phyloP scores from a whole-genome alignment of 2,888 invertebrate species.

The Hemithea aestivaria region DNA sequence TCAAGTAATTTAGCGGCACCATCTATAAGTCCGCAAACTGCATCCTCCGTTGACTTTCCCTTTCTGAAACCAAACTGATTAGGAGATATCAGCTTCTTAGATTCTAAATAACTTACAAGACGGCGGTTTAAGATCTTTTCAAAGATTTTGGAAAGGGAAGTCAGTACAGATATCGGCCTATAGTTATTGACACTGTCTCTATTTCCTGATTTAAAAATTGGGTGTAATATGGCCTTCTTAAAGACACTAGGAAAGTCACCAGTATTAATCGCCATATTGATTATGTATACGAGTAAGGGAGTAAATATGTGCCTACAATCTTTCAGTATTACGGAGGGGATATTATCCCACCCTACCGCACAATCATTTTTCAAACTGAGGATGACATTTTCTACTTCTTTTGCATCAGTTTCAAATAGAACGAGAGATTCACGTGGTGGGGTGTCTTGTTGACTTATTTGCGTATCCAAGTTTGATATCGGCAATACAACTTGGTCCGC shows the following conservation, averaged over 20 bases:
- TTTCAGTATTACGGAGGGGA: conserved; percentile 7
- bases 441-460: neutral
- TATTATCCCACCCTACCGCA: conserved; percentile 11
- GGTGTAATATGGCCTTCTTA: neutral
- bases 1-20: no score
- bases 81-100: no score
- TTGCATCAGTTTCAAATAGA: conserved; percentile 1
- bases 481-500: neutral
- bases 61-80: conserved; percentile 16
- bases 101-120: conserved; percentile 1
- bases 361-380: conserved; percentile 5
- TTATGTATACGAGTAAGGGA: conserved; percentile 5
- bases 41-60: neutral
- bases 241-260: conserved; percentile 9
- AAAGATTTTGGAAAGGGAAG: conserved; percentile 12
- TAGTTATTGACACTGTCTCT: conserved; percentile 14
- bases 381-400: conserved; percentile 13
- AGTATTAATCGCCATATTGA: conserved; percentile 2
- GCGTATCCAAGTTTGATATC: no score
- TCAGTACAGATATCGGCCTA: conserved; percentile 15
- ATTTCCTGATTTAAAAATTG: conserved; percentile 13
- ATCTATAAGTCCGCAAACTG: no score
- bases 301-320: neutral
- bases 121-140: conserved; percentile 10
- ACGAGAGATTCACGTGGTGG: conserved; percentile 1